Evolutionary conservation across 2,113 vertebrate genomes (phyloP).

Genomic region (Lycaon pictus): DNA sequence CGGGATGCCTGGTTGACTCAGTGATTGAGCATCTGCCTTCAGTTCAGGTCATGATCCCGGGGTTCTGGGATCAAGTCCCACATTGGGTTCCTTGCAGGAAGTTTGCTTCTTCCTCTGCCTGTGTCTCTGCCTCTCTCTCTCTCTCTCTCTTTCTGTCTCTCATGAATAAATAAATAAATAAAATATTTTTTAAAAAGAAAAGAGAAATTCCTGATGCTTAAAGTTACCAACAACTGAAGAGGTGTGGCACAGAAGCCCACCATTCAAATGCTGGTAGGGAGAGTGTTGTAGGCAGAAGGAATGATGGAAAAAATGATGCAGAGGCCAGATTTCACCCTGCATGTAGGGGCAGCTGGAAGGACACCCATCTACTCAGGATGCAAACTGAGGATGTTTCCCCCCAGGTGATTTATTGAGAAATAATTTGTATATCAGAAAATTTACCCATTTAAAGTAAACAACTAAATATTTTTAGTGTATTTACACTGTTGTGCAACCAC

Average conservation of each 20-base stretch:
- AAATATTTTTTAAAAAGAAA: no score
- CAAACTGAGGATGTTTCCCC: background rate
- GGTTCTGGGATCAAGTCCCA: no score
- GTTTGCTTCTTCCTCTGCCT: no score
- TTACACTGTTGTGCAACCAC: background rate
- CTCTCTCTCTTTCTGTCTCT: no score
- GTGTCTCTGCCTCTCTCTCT: no score
- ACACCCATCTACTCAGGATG: background rate
- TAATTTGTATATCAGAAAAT: background rate
- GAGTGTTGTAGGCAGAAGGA: background rate
- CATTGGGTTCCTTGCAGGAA: no score
- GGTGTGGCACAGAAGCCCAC: background rate
- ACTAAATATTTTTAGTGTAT: background rate
- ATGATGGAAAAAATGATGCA: background rate
- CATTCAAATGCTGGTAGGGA: no score
- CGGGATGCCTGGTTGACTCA: no score
- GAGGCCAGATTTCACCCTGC: background rate
- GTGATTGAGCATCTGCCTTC: no score
- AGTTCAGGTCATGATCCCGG: no score
- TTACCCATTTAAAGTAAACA: background rate
- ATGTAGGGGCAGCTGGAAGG: background rate
- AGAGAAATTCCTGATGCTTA: background rate
- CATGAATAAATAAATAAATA: no score
- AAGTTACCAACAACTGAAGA: background rate
- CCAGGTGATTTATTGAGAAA: background rate